These are phyloP conservation scores for Stomatorhinus ivindoensis DNA, from an alignment of 2,113 vertebrate genomes.

Conservation along the genomic window DNA sequence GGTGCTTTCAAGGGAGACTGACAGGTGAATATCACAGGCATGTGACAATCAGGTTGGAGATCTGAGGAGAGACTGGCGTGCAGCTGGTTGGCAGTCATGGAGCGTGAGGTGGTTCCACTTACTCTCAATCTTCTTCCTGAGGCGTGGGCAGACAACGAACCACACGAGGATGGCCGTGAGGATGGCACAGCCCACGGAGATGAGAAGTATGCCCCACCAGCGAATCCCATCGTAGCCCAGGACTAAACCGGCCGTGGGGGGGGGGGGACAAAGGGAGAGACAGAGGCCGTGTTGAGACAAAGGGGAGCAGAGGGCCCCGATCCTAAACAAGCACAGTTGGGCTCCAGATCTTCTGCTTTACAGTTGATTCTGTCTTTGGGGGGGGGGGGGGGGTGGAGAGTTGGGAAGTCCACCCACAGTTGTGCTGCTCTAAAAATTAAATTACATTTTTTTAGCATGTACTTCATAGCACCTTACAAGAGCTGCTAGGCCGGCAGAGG, in stretches of 20 bases:
- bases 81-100: no score
- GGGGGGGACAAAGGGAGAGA: slow-evolving; percentile 12
- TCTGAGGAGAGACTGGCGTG: neutral
- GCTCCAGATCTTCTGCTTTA: neutral
- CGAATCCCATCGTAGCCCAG: slow-evolving; percentile 85
- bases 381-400: neutral
- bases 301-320: slow-evolving; percentile 6
- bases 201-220: slow-evolving; percentile 81
- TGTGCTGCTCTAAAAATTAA: neutral
- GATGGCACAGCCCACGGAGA: slow-evolving; percentile 73
- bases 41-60: neutral
- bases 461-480: neutral
- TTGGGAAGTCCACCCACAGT: neutral
- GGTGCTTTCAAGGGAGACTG: neutral
- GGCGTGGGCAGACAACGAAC: slow-evolving; percentile 84
- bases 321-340: slow-evolving; percentile 21
- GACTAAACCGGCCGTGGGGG: slow-evolving; percentile 67
- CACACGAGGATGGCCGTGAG: slow-evolving; percentile 80
- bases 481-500: slow-evolving; percentile 14
- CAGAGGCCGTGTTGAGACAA: slow-evolving; percentile 13
- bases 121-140: slow-evolving; percentile 90
- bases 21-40: neutral
- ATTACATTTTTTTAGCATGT: neutral
- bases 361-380: neutral
- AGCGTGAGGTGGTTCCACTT: slow-evolving; percentile 43